Percentiles rank a stretch among this genome's conserved stretches.
Evolutionary conservation across 2,797 vertebrate species (phyloP).

Genomic region (Atherinosoma microstoma): DNA sequence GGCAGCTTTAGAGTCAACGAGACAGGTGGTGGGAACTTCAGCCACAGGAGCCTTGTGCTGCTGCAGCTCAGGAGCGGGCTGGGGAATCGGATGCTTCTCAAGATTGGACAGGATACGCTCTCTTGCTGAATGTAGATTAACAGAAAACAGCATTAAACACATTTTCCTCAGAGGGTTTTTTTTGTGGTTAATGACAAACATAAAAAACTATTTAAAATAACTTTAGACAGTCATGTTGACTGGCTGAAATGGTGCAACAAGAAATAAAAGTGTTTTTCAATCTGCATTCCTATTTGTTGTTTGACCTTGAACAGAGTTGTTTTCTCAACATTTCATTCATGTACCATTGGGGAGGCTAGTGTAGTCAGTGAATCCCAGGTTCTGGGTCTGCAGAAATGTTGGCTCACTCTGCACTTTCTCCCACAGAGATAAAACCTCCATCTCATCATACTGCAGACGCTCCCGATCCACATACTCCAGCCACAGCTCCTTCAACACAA

Average conservation of each 20-base stretch:
- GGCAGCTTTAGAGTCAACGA: conserved; percentile 85
- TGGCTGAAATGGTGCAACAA: not conserved
- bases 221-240: not conserved
- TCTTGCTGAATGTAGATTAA: conserved; percentile 82
- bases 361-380: conserved; percentile 83
- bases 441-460: conserved; percentile 89
- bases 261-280: not conserved
- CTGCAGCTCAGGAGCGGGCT: conserved; percentile 80
- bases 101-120: conserved; percentile 90
- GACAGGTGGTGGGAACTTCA: conserved; percentile 82
- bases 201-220: not conserved
- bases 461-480: conserved; percentile 93
- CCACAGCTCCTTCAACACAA: conserved; percentile 89
- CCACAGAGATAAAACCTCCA: conserved; percentile 89
- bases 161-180: not conserved
- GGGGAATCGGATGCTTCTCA: conserved; percentile 88
- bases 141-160: conserved; percentile 12
- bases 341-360: conserved; percentile 87
- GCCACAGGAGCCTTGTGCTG: conserved; percentile 87
- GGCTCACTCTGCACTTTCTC: conserved; percentile 87
- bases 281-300: too few species aligned
- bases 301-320: not conserved
- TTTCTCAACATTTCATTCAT: conserved; percentile 7
- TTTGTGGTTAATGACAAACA: not conserved
- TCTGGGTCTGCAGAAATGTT: conserved; percentile 75